phyloP scores from a whole-genome alignment of 1,140 invertebrate species.

The Cydia strobilella region DNA sequence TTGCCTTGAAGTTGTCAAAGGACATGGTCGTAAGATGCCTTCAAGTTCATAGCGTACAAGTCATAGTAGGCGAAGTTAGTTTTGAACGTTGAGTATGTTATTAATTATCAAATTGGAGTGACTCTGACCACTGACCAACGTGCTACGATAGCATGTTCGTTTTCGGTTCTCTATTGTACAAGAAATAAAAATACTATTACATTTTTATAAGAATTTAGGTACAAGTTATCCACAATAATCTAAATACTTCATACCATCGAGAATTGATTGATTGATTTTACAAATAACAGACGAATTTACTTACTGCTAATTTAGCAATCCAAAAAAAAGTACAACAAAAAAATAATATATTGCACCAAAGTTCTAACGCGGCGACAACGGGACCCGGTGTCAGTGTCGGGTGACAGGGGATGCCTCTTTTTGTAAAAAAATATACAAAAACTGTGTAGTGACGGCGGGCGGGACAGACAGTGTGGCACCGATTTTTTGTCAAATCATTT shows the following conservation, averaged over 20 bases:
- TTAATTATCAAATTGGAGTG: no score
- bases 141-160: no score
- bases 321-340: conserved; percentile 36
- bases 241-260: no score
- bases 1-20: no score
- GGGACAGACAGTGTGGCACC: conserved; percentile 71
- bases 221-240: no score
- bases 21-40: no score
- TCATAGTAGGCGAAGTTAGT: neutral
- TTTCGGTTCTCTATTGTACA: no score
- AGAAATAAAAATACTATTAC: no score
- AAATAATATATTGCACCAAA: conserved; percentile 45
- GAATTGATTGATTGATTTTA: neutral
- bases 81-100: no score
- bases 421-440: conserved; percentile 55
- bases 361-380: conserved; percentile 47
- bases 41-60: neutral
- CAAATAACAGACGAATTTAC: neutral
- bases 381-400: conserved; percentile 37
- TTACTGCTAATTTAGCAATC: conserved; percentile 36
- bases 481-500: conserved; percentile 52
- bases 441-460: conserved; percentile 59
- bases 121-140: no score
- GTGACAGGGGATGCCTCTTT: conserved; percentile 46
- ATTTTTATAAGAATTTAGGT: no score